These are phyloP conservation scores for Petroica traversi DNA, from an alignment of 2,113 vertebrate genomes.

Conservation along the genomic window DNA sequence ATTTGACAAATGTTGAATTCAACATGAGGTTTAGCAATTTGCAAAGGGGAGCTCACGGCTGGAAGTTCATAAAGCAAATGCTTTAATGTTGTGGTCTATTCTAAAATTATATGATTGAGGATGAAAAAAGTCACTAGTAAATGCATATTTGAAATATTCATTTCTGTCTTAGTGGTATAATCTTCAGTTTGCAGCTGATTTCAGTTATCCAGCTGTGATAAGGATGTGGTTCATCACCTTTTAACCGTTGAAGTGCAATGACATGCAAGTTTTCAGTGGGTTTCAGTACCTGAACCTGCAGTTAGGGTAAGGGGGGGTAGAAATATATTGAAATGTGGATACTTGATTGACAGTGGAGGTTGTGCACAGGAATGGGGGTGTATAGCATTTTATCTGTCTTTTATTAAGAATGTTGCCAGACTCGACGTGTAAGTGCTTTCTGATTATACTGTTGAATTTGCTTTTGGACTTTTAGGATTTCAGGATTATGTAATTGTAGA, in stretches of 20 bases:
- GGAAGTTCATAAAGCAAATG: neutral
- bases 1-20: neutral
- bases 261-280: neutral
- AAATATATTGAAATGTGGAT: neutral
- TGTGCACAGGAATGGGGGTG: neutral
- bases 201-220: neutral
- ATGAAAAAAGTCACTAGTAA: neutral
- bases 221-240: neutral
- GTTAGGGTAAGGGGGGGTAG: fast-evolving
- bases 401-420: neutral
- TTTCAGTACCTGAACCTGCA: neutral
- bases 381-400: neutral
- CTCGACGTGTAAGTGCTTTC: neutral
- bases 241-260: neutral
- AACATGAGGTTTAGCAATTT: neutral
- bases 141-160: neutral
- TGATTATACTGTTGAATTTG: neutral
- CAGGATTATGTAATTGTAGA: neutral
- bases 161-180: neutral
- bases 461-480: neutral
- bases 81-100: neutral
- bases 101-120: neutral
- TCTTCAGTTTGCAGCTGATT: neutral
- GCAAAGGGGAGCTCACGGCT: neutral
- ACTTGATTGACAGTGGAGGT: neutral